Percentiles rank a stretch among this genome's conserved stretches.
These are phyloP conservation scores for Busseola fusca DNA, from an alignment of 2,888 invertebrate genomes.

Conservation along the genomic window DNA sequence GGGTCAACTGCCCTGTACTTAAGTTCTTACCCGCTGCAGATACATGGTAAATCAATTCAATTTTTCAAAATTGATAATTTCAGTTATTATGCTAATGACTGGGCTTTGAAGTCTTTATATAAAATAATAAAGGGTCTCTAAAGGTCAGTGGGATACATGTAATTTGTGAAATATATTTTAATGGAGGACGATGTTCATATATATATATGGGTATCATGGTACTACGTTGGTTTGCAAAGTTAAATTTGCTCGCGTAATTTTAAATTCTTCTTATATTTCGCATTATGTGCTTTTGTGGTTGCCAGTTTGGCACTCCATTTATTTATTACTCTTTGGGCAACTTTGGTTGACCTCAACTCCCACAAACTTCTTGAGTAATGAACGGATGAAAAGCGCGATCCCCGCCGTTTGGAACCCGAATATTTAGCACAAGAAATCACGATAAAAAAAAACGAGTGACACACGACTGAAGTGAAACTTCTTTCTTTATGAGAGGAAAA, in stretches of 20 bases:
- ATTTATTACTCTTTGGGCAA: constrained; percentile 7
- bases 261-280: background rate
- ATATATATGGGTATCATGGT: background rate
- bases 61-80: constrained; percentile 54
- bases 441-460: no score
- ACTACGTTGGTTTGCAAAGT: background rate
- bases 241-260: constrained; percentile 2
- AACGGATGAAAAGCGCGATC: no score
- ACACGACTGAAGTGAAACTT: no score
- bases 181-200: constrained; percentile 18
- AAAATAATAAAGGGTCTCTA: constrained; percentile 29
- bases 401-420: no score
- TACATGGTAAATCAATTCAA: constrained; percentile 35
- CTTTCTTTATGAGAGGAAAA: no score
- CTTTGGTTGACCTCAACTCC: no score
- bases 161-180: constrained; percentile 47
- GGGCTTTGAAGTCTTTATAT: constrained; percentile 30
- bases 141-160: constrained; percentile 34
- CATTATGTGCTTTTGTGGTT: background rate
- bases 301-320: background rate
- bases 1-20: constrained; percentile 61
- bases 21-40: constrained; percentile 32
- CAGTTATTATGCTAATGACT: constrained; percentile 49
- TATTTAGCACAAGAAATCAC: no score
- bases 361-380: no score